Percentiles rank a stretch among this genome's conserved stretches.
Evolutionary conservation across 2,888 invertebrate genomes (phyloP).

Genomic region (Phoenoteleia sp.): DNA sequence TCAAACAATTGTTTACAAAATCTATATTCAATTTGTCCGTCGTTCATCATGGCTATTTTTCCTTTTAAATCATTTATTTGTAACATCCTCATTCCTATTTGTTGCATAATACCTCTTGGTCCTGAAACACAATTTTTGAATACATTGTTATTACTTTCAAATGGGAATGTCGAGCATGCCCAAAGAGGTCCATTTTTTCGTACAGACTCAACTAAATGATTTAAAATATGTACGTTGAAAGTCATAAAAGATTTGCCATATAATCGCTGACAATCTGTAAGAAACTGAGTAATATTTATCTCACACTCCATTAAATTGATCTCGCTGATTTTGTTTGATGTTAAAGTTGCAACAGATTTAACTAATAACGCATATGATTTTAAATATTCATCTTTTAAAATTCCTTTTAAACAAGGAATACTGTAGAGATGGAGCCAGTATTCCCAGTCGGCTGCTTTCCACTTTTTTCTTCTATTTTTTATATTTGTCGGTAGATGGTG

Average conservation of each 20-base stretch:
- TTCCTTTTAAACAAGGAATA: conserved; percentile 47
- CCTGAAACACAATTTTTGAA: conserved; percentile 24
- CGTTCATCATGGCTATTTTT: background rate
- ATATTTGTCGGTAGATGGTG: conserved; percentile 27
- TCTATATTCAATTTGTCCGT: background rate
- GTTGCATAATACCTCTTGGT: conserved; percentile 9
- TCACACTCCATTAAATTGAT: conserved; percentile 33
- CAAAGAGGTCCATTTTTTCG: conserved; percentile 24
- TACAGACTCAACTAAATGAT: conserved; percentile 2
- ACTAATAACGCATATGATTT: conserved; percentile 32
- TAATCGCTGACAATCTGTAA: conserved; percentile 25
- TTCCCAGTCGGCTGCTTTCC: no score
- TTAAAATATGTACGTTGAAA: conserved; percentile 40
- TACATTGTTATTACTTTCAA: conserved; percentile 28
- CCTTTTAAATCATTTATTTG: conserved; percentile 20
- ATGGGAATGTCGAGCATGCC: conserved; percentile 34
- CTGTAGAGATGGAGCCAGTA: conserved; percentile 63
- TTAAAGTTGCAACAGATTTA: conserved; percentile 28
- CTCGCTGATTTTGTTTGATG: conserved; percentile 11
- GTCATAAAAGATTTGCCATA: conserved; percentile 28
- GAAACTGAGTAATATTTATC: background rate
- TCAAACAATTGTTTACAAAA: conserved; percentile 18
- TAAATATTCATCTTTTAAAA: conserved; percentile 7
- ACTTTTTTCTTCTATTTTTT: background rate
- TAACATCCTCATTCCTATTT: conserved; percentile 33